A percentile compares a stretch with the other conserved stretches of the same genome.
phyloP scores from a whole-genome alignment of 2,888 invertebrate species.

The Leucania comma region DNA sequence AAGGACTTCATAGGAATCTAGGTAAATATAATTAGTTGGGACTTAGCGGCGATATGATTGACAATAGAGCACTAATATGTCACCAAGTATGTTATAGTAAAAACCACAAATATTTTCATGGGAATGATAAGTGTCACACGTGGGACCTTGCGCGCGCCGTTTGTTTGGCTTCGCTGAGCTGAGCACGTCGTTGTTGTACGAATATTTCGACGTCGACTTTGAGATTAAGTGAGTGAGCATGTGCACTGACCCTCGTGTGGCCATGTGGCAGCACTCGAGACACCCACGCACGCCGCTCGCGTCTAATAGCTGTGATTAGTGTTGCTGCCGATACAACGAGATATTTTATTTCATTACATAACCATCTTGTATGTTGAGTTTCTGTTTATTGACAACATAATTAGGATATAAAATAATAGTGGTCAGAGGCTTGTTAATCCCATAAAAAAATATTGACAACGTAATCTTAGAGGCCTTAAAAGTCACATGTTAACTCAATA shows the following conservation, averaged over 20 bases:
- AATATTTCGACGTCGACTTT: slow-evolving; percentile 39
- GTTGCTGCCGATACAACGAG: slow-evolving; percentile 38
- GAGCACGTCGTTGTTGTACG: slow-evolving; percentile 21
- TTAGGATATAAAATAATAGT: slow-evolving; percentile 34
- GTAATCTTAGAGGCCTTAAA: slow-evolving; percentile 34
- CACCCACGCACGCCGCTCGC: slow-evolving; percentile 45
- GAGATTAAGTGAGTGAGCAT: slow-evolving; percentile 36
- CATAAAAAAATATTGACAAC: slow-evolving; percentile 49
- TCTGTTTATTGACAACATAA: slow-evolving; percentile 50
- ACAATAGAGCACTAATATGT: slow-evolving; percentile 66
- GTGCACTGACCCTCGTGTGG: slow-evolving; percentile 58
- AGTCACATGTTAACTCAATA: slow-evolving; percentile 43
- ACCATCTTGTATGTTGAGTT: slow-evolving; percentile 28
- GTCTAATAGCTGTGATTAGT: slow-evolving; percentile 47
- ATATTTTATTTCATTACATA: slow-evolving; percentile 50
- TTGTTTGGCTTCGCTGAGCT: slow-evolving; percentile 18
- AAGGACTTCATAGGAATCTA: slow-evolving; percentile 60
- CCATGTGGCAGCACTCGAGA: slow-evolving; percentile 40
- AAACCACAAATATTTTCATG: slow-evolving; percentile 69
- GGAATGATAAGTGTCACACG: slow-evolving; percentile 63
- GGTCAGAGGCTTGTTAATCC: slow-evolving; percentile 12
- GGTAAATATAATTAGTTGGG: slow-evolving; percentile 57
- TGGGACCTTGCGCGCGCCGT: slow-evolving; percentile 47
- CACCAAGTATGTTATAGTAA: slow-evolving; percentile 59
- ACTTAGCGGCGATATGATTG: slow-evolving; percentile 56